Conservation (phyloP, 2,888 invertebrate species). For the Acrocera orbiculus region DNA sequence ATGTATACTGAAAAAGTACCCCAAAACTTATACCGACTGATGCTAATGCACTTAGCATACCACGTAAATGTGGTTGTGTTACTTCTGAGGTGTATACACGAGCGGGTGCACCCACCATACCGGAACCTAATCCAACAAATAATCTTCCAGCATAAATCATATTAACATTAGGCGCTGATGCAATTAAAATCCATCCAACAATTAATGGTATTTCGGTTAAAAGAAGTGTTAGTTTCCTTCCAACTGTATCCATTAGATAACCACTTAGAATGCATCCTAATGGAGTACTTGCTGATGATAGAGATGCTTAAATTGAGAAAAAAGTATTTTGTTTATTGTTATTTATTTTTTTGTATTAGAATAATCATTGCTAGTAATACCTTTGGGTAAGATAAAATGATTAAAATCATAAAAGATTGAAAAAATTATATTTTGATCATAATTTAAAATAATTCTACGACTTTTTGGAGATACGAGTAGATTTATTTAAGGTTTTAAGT, state of each 20-base stretch:
- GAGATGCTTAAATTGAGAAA: constrained; percentile 44
- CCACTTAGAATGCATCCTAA: constrained; percentile 53
- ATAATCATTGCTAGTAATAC: no score
- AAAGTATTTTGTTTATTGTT: no score
- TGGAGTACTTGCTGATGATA: constrained; percentile 47
- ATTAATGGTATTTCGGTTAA: constrained; percentile 49
- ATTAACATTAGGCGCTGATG: constrained; percentile 37
- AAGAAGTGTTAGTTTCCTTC: constrained; percentile 43
- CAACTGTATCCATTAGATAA: constrained; percentile 50
- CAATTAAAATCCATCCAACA: constrained; percentile 47
- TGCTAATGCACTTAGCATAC: constrained; percentile 51
- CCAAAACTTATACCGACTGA: constrained; percentile 58
- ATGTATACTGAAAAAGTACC: constrained; percentile 42
- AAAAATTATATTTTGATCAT: no score
- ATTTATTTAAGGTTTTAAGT: no score
- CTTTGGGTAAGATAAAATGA: no score
- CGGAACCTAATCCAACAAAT: constrained; percentile 49
- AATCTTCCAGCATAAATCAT: constrained; percentile 44
- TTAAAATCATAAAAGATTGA: no score
- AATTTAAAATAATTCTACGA: no score
- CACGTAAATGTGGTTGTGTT: constrained; percentile 55
- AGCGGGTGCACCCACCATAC: constrained; percentile 54
- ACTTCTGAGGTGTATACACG: constrained; percentile 53
- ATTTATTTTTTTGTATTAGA: no score
- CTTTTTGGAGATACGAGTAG: no score